These are phyloP conservation scores for Nasonia oneida DNA, from an alignment of 2,888 invertebrate species.

Conservation along the genomic window DNA sequence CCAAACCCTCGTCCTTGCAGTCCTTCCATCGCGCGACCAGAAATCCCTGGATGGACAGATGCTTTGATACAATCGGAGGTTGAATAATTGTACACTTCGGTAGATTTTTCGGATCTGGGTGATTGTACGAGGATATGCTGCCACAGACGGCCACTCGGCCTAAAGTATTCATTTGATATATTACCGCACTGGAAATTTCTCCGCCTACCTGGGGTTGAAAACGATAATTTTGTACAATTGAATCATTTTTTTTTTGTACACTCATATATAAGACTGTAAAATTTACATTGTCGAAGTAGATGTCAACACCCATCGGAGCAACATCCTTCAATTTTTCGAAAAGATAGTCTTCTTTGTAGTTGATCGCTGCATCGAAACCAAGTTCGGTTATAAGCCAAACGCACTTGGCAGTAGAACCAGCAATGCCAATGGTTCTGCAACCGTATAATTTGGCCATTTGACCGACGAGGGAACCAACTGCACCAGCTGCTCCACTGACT, in stretches of 20 bases:
- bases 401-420: slow-evolving; percentile 86
- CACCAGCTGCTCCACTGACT: slow-evolving; percentile 88
- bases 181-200: slow-evolving; percentile 82
- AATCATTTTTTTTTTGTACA: too few relatives aligned
- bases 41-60: slow-evolving; percentile 85
- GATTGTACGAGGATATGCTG: slow-evolving; percentile 84
- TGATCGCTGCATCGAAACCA: slow-evolving; percentile 85
- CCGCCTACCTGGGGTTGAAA: slow-evolving; percentile 83
- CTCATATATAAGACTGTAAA: not conserved
- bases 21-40: slow-evolving; percentile 81
- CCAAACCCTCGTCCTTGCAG: slow-evolving; percentile 84
- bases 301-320: slow-evolving; percentile 86
- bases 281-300: slow-evolving; percentile 87
- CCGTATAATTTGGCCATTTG: slow-evolving; percentile 87
- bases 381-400: slow-evolving; percentile 83
- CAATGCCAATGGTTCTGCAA: slow-evolving; percentile 85
- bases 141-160: slow-evolving; percentile 85
- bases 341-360: slow-evolving; percentile 84
- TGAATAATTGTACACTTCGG: slow-evolving; percentile 82
- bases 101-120: slow-evolving; percentile 75
- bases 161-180: slow-evolving; percentile 83
- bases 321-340: slow-evolving; percentile 81
- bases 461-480: slow-evolving; percentile 87
- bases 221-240: not conserved
- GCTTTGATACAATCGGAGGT: slow-evolving; percentile 81